Percentiles rank a stretch among this genome's conserved stretches.
These are phyloP conservation scores for Onthophagus taurus DNA, from an alignment of 1,140 invertebrate species.

Conservation along the genomic window DNA sequence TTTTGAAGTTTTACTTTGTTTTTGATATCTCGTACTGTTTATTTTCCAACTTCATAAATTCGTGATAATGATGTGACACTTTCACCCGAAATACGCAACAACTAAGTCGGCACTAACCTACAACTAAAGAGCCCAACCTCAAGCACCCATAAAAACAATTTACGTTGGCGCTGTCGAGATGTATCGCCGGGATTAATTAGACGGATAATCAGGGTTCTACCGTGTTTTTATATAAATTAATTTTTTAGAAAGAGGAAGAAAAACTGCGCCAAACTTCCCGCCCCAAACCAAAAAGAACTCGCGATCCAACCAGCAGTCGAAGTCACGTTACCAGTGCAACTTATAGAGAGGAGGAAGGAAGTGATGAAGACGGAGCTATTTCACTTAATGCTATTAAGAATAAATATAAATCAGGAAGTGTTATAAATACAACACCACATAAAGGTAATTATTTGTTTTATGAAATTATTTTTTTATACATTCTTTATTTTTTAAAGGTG, in stretches of 20 bases:
- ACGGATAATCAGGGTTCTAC: slow-evolving; percentile 2
- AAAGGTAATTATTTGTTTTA: slow-evolving; percentile 38
- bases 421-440: slow-evolving; percentile 31
- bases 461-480: slow-evolving; percentile 11
- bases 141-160: too few relatives aligned
- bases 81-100: too few relatives aligned
- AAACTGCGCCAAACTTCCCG: slow-evolving; percentile 78
- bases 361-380: slow-evolving; percentile 84
- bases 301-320: slow-evolving; percentile 46
- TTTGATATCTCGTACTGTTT: too few relatives aligned
- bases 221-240: slow-evolving; percentile 8
- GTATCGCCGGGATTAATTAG: too few relatives aligned
- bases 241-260: slow-evolving; percentile 84
- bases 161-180: too few relatives aligned
- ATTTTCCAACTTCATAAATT: too few relatives aligned
- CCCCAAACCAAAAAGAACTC: slow-evolving; percentile 50
- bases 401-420: slow-evolving; percentile 72
- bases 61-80: too few relatives aligned
- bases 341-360: slow-evolving; percentile 70
- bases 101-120: too few relatives aligned
- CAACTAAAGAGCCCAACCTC: too few relatives aligned
- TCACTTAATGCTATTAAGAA: slow-evolving; percentile 92
- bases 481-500: slow-evolving; percentile 35
- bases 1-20: too few relatives aligned
- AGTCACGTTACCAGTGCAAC: slow-evolving; percentile 37